Base-by-base conservation (phyloP, 2,888 invertebrate species). In the Lagria hirta region DNA sequence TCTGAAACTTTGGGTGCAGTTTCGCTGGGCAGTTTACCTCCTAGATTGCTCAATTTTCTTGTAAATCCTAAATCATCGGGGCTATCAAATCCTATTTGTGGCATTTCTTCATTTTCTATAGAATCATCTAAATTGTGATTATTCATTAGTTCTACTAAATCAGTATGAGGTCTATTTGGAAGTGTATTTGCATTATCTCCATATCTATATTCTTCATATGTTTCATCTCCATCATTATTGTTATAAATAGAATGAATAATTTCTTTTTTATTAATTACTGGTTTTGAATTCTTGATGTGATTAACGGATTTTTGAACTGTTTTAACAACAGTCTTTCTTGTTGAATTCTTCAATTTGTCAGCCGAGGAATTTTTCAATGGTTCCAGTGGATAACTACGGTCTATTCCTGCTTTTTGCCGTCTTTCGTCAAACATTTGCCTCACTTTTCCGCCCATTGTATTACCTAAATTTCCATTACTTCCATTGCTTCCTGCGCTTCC, bases 351-450 rank as follows among this genome's bases (percentile, higher is more conserved):
- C n/a, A 23, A 23, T 12, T 65, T 68, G 55, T 23, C 28, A 6
- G 18, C 45, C 53, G 15, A 49, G 54, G 60, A 64, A 58, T 73
- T 58, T 49, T 79, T 79, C 38, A 90, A 77, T 0, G 90, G 90
- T 61, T 88, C 85, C 1, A 90, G 73, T 0, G 88, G 89, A 69
- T 88, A 85, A 64, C 88, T 88, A 58, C 85, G 84, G 71, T 90
- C 89, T 51, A 88, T 83, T 18, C 88, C 88, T 2, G 81, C 82
- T 42, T 77, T 77, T 55, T 85, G 85, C 21, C 88, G 79, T 14
- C 88, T 79, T 66, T 89, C 89, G 62, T 89, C 87, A 62, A 90
- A 90, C 85, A 90, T 85, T 73, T 89, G 89, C 7, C 90, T 82
- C 15, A 89, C 88, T 82, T 61, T 57, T 23, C 66, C 66, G n/a